phyloP scores from a whole-genome alignment of 1,140 invertebrate genomes.

The Saccostrea glomerata region DNA sequence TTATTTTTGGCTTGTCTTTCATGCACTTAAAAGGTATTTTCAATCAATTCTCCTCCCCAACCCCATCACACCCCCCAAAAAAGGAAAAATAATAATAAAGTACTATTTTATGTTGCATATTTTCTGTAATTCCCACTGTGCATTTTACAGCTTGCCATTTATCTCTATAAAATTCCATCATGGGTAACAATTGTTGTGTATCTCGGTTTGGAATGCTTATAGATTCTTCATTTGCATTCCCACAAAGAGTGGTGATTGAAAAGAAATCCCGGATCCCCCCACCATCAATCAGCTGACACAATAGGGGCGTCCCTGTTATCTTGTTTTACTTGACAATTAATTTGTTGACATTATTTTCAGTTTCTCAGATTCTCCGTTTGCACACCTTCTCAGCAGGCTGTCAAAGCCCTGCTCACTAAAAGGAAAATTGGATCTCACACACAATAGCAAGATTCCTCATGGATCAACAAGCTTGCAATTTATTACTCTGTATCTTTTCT shows the following conservation, averaged over 20 bases:
- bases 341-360: conserved; percentile 34
- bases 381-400: conserved; percentile 22
- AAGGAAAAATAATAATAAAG: not conserved
- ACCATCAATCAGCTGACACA: conserved; percentile 26
- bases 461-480: conserved; percentile 33
- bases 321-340: conserved; percentile 38
- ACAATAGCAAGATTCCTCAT: conserved; percentile 38
- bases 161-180: conserved; percentile 3
- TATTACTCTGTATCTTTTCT: conserved; percentile 34
- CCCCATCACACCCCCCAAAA: not conserved
- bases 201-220: conserved; percentile 14
- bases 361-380: conserved; percentile 2
- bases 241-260: conserved; percentile 12
- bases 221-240: conserved; percentile 21
- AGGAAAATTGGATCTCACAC: conserved; percentile 7
- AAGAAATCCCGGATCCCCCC: not conserved
- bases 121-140: not conserved
- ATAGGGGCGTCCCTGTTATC: not conserved
- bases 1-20: not conserved
- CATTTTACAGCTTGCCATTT: not conserved
- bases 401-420: not conserved
- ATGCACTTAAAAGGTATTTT: not conserved
- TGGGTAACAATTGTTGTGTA: not conserved
- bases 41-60: not conserved
- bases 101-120: not conserved